Evolutionary conservation across 2,797 vertebrate species (phyloP).

Genomic region (Tragelaphus eurycerus): DNA sequence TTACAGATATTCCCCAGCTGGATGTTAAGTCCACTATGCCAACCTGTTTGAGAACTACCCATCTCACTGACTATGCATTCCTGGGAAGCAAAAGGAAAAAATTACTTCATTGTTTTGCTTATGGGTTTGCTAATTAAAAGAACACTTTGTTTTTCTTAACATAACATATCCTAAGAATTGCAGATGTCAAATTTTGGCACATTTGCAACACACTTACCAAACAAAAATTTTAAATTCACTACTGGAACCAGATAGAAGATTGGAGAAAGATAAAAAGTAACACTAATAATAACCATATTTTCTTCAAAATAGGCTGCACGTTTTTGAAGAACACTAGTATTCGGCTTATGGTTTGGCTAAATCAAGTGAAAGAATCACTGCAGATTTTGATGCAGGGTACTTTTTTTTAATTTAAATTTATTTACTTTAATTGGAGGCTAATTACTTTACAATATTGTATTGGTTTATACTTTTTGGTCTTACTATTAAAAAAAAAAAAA

Average conservation of each 20-base stretch:
- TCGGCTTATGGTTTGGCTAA: conserved; percentile 22
- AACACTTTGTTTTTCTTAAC: conserved; percentile 60
- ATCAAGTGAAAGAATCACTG: neutral
- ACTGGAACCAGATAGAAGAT: conserved; percentile 51
- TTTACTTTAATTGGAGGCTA: no score
- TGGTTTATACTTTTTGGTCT: neutral
- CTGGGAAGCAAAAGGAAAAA: conserved; percentile 53
- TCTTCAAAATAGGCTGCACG: conserved; percentile 13
- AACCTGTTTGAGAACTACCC: neutral
- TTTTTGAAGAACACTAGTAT: neutral
- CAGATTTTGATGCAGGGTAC: neutral
- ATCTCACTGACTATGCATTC: neutral
- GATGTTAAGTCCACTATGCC: neutral
- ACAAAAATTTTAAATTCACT: conserved; percentile 39
- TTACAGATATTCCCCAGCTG: neutral
- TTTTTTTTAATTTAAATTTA: neutral
- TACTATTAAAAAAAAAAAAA: conserved; percentile 21
- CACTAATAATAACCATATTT: conserved; percentile 68
- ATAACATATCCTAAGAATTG: conserved; percentile 45
- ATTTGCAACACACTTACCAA: conserved; percentile 54
- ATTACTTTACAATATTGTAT: no score
- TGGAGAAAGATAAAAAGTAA: conserved; percentile 46
- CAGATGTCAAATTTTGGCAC: conserved; percentile 56
- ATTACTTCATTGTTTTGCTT: conserved; percentile 42
- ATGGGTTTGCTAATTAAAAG: conserved; percentile 61